Conservation (phyloP, 2,113 vertebrate genomes). For the Bubo scandiacus region DNA sequence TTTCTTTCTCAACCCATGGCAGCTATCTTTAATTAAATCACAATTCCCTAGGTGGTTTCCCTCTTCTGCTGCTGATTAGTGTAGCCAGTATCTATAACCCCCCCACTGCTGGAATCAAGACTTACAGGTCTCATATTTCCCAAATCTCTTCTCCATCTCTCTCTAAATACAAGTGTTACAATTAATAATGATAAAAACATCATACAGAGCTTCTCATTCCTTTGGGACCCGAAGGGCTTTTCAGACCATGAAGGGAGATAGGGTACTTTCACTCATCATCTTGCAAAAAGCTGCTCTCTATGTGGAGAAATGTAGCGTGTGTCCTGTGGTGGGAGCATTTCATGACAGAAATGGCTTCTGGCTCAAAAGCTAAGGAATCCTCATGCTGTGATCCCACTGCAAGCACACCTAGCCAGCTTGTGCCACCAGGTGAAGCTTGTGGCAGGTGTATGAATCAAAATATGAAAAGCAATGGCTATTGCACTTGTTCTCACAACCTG, state of each 20-base stretch:
- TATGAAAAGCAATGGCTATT: neutral
- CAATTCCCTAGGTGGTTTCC: constrained; percentile 23
- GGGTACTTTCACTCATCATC: neutral
- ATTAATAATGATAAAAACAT: neutral
- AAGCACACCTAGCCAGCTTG: no score
- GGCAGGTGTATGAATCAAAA: neutral
- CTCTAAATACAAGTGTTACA: constrained; percentile 33
- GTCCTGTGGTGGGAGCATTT: neutral
- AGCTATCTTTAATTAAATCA: constrained; percentile 70
- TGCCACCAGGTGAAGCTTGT: neutral
- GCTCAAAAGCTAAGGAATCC: neutral
- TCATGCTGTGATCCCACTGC: neutral
- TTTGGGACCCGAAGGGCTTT: neutral
- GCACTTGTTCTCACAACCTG: neutral
- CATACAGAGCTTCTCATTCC: neutral
- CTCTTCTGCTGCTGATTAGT: constrained; percentile 48
- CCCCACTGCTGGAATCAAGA: constrained; percentile 14
- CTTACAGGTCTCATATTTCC: constrained; percentile 9
- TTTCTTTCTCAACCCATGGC: neutral
- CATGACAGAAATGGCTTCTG: neutral
- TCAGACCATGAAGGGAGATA: neutral
- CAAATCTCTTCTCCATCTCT: constrained; percentile 25
- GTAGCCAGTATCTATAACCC: constrained; percentile 13
- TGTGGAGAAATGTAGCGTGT: neutral
- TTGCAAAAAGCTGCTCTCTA: neutral